These are phyloP conservation scores for Myopa testacea DNA, from an alignment of 2,888 invertebrate species.

Conservation along the genomic window DNA sequence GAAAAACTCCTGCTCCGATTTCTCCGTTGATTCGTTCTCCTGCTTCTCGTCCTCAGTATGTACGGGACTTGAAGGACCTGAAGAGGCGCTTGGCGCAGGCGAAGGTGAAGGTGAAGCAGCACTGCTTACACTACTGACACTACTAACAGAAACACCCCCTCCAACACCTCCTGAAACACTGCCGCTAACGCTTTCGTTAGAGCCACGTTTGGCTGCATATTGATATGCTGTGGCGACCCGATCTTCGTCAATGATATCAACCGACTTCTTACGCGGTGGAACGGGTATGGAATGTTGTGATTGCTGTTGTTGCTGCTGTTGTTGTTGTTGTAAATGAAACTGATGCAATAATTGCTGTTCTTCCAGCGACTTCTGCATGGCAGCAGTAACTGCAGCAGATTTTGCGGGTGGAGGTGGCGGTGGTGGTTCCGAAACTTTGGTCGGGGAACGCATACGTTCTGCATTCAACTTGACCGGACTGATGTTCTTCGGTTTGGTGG, in stretches of 20 bases:
- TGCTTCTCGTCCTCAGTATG: slow-evolving; percentile 71
- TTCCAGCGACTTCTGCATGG: slow-evolving; percentile 59
- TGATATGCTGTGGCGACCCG: slow-evolving; percentile 45
- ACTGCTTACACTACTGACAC: slow-evolving; percentile 43
- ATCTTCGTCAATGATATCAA: slow-evolving; percentile 62
- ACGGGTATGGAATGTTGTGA: slow-evolving; percentile 50
- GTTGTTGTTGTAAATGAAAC: slow-evolving; percentile 49
- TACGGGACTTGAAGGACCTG: slow-evolving; percentile 68
- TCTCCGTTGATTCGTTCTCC: slow-evolving; percentile 72
- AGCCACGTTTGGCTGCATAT: slow-evolving; percentile 59
- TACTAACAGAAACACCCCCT: slow-evolving; percentile 40
- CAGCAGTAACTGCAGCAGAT: slow-evolving; percentile 61
- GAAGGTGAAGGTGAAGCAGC: slow-evolving; percentile 62
- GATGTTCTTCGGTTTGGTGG: slow-evolving; percentile 65
- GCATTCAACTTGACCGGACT: slow-evolving; percentile 65
- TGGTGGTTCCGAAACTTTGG: slow-evolving; percentile 59
- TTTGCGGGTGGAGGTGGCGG: slow-evolving; percentile 64
- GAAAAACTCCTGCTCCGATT: slow-evolving; percentile 64
- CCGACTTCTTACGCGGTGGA: slow-evolving; percentile 65
- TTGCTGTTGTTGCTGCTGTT: slow-evolving; percentile 37
- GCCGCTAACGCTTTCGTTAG: slow-evolving; percentile 56
- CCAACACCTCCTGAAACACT: slow-evolving; percentile 11
- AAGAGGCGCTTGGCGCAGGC: slow-evolving; percentile 64
- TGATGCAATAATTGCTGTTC: slow-evolving; percentile 56
- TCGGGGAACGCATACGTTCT: slow-evolving; percentile 64